These are phyloP conservation scores for Tanytarsus gracilentus DNA, from an alignment of 2,888 invertebrate genomes.

Conservation along the genomic window DNA sequence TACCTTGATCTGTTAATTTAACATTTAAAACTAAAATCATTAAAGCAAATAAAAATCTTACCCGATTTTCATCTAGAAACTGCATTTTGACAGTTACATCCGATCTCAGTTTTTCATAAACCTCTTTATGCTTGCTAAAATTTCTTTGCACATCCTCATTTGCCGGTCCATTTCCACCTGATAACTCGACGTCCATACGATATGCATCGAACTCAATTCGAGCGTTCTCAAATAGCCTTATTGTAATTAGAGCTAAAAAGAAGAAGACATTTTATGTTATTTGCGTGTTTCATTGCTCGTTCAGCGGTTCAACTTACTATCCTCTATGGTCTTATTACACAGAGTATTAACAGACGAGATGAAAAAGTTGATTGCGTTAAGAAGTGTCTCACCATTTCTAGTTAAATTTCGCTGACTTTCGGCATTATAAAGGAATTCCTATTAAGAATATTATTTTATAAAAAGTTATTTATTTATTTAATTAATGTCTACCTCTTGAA, in stretches of 20 bases:
- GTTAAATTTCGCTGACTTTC: slow-evolving; percentile 90
- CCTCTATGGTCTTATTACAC: slow-evolving; percentile 96
- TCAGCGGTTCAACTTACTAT: slow-evolving; percentile 45
- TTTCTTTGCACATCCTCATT: slow-evolving; percentile 72
- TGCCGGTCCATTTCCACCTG: slow-evolving; percentile 49
- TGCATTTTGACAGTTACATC: slow-evolving; percentile 94
- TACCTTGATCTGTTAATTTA: slow-evolving; percentile 78
- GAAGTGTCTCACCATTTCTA: slow-evolving; percentile 85
- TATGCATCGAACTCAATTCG: slow-evolving; percentile 97
- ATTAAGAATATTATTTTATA: too few relatives aligned
- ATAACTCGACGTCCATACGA: slow-evolving; percentile 82
- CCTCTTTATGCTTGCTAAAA: slow-evolving; percentile 76
- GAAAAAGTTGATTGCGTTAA: slow-evolving; percentile 93
- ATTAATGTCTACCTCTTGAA: too few relatives aligned
- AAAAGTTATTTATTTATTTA: too few relatives aligned
- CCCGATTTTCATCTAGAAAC: slow-evolving; percentile 95
- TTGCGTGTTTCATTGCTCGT: background rate
- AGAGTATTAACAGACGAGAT: slow-evolving; percentile 91
- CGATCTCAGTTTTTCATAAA: slow-evolving; percentile 84
- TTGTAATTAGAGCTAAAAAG: slow-evolving; percentile 48
- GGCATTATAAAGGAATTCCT: slow-evolving; percentile 90
- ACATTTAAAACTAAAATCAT: background rate
- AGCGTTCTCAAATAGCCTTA: slow-evolving; percentile 53
- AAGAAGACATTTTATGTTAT: background rate
- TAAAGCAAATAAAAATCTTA: slow-evolving; percentile 41